Evolutionary conservation across 1,140 invertebrate species (phyloP).

Genomic region (Drosophila simulans): DNA sequence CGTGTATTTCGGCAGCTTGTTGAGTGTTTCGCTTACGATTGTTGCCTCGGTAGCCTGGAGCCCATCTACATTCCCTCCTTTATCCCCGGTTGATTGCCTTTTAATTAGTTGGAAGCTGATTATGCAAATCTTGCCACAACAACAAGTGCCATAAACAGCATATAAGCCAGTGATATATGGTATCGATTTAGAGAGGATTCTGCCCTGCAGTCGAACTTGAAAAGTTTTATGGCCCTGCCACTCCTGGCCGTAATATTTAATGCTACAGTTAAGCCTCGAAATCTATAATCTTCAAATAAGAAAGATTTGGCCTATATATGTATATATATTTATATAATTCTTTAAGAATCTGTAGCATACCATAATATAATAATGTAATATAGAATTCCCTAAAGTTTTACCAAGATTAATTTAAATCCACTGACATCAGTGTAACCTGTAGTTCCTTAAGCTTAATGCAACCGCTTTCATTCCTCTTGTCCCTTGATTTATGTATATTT

Average conservation of each 20-base stretch:
- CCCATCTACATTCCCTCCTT: not conserved
- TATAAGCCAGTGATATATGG: constrained; percentile 54
- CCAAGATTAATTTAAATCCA: not conserved
- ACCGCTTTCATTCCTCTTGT: constrained; percentile 22
- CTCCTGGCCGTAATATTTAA: constrained; percentile 47
- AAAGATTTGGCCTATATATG: too few relatives aligned
- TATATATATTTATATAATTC: too few relatives aligned
- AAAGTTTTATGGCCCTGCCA: constrained; percentile 27
- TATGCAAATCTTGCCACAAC: constrained; percentile 60
- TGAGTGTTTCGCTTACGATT: constrained; percentile 30
- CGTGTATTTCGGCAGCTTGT: constrained; percentile 36
- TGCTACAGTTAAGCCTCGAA: constrained; percentile 14
- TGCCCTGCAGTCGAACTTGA: not conserved
- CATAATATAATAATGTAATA: too few relatives aligned
- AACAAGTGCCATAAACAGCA: constrained; percentile 31
- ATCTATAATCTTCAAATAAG: not conserved
- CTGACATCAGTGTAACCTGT: not conserved
- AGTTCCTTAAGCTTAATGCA: constrained; percentile 8
- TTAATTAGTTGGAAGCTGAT: constrained; percentile 77
- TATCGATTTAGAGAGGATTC: constrained; percentile 45
- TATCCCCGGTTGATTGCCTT: constrained; percentile 57
- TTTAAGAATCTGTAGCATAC: too few relatives aligned
- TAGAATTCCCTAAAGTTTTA: too few relatives aligned
- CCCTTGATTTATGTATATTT: constrained; percentile 76
- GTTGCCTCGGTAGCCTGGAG: constrained; percentile 7